phyloP scores from a whole-genome alignment of 2,888 invertebrate genomes.

The Heteropelma amictum region DNA sequence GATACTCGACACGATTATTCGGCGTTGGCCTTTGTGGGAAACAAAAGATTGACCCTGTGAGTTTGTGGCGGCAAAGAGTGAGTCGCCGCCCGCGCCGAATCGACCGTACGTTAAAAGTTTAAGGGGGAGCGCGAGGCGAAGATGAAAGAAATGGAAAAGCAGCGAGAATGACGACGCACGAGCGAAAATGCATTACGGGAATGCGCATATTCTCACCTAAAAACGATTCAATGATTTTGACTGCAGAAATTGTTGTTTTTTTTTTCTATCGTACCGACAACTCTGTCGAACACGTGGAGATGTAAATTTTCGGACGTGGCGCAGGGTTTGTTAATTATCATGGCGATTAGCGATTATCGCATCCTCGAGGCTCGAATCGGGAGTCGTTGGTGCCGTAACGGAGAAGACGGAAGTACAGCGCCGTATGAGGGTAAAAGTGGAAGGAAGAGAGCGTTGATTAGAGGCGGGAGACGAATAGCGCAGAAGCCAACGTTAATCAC shows the following conservation, averaged over 20 bases:
- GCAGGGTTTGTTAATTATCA: slow-evolving; percentile 48
- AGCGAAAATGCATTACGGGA: slow-evolving; percentile 1
- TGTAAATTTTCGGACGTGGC: neutral
- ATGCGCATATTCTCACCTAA: slow-evolving; percentile 21
- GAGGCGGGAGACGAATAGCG: slow-evolving; percentile 33
- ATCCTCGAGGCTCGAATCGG: slow-evolving; percentile 37
- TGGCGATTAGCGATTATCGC: slow-evolving; percentile 55
- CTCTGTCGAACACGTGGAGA: neutral
- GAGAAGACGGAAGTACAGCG: neutral
- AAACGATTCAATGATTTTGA: slow-evolving; percentile 28
- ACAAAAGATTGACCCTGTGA: too few species aligned
- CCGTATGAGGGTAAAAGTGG: neutral
- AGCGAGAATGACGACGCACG: slow-evolving; percentile 22
- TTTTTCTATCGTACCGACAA: too few species aligned
- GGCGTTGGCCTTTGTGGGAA: too few species aligned
- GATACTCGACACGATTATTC: too few species aligned
- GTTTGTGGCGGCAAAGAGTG: too few species aligned
- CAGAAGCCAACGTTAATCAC: slow-evolving; percentile 50
- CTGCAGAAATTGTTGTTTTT: too few species aligned
- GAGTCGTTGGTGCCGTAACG: slow-evolving; percentile 10
- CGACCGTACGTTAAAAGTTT: slow-evolving; percentile 30
- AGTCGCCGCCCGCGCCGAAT: slow-evolving; percentile 31
- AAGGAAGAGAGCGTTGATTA: slow-evolving; percentile 41
- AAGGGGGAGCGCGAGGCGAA: neutral
- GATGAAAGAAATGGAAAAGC: slow-evolving; percentile 2